These are phyloP conservation scores for Copidosoma floridanum DNA, from an alignment of 1,140 invertebrate genomes.

Conservation along the genomic window DNA sequence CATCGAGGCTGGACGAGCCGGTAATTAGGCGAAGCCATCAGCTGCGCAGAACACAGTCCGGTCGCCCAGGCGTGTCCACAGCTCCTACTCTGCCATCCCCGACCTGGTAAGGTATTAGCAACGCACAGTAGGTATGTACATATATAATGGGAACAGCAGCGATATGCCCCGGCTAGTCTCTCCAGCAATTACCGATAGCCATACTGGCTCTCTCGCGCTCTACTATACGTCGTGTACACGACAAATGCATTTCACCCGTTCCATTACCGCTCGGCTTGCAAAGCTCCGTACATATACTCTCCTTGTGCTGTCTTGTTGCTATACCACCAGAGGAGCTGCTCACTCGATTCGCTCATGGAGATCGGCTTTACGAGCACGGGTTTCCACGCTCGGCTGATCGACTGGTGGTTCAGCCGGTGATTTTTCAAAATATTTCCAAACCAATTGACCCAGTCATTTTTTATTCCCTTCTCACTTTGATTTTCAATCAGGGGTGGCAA, in stretches of 20 bases:
- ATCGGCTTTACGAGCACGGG: neutral
- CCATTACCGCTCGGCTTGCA: neutral
- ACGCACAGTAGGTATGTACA: too few relatives aligned
- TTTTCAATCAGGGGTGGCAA: too few relatives aligned
- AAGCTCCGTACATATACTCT: too few relatives aligned
- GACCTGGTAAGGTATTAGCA: too few relatives aligned
- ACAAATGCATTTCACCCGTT: conserved; percentile 29
- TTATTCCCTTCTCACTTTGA: too few relatives aligned
- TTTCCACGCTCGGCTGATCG: neutral
- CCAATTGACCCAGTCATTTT: too few relatives aligned
- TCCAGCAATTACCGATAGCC: conserved; percentile 15
- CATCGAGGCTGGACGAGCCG: neutral
- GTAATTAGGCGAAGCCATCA: conserved; percentile 11
- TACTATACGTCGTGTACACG: neutral
- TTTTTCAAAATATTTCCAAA: too few relatives aligned
- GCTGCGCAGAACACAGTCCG: conserved; percentile 5
- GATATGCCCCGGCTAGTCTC: neutral
- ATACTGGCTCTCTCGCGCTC: neutral
- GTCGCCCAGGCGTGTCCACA: too few relatives aligned
- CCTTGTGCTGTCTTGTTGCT: neutral
- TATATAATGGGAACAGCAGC: too few relatives aligned
- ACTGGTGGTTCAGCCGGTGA: too few relatives aligned
- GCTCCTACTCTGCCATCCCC: too few relatives aligned
- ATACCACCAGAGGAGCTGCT: neutral
- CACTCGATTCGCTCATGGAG: neutral